These are phyloP conservation scores for Dolichallabes microphthalmus DNA, from an alignment of 2,113 vertebrate species.

Conservation along the genomic window DNA sequence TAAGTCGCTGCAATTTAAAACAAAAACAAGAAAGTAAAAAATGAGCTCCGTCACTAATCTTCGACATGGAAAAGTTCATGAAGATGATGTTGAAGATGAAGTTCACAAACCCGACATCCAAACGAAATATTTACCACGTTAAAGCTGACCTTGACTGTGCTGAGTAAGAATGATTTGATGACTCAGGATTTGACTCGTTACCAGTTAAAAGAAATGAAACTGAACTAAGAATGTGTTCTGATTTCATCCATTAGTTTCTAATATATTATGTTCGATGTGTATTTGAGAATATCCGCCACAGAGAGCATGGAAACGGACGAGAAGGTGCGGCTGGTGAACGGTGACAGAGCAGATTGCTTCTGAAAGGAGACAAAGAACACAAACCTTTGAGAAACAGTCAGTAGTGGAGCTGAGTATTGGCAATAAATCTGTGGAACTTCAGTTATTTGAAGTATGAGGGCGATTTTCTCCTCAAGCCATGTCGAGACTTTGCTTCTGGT, in stretches of 20 bases:
- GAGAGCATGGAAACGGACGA: background rate
- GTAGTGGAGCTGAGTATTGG: background rate
- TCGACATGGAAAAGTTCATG: background rate
- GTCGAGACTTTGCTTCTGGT: background rate
- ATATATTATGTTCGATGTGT: background rate
- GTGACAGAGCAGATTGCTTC: background rate
- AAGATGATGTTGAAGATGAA: too few relatives aligned
- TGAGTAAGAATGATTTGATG: background rate
- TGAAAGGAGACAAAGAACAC: background rate
- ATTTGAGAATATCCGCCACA: background rate
- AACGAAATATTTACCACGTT: background rate
- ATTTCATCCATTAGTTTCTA: background rate
- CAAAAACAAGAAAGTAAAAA: background rate
- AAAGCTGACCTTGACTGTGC: background rate
- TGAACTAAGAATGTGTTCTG: background rate
- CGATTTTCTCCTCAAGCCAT: background rate
- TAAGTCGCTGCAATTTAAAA: background rate
- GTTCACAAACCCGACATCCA: background rate
- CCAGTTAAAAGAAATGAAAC: background rate
- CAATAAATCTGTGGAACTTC: background rate
- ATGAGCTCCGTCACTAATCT: background rate
- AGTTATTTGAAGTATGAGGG: slow-evolving; percentile 13
- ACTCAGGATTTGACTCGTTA: background rate
- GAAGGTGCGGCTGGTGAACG: background rate
- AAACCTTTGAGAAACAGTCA: background rate